Conservation (phyloP, 2,113 vertebrate genomes). For the Melanocharis versteri region DNA sequence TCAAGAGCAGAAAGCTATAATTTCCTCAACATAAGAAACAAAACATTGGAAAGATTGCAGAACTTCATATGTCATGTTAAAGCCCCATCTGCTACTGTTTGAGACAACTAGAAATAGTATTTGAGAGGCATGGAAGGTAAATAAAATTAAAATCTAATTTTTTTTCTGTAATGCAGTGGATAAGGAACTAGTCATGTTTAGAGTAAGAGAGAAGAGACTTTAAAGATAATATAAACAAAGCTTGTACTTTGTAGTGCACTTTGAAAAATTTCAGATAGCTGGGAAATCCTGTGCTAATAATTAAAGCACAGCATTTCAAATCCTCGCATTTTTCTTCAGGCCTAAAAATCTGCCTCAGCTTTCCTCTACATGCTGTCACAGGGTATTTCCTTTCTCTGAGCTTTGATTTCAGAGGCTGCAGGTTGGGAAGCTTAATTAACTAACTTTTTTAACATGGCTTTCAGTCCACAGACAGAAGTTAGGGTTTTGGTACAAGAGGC, state of each 20-base stretch:
- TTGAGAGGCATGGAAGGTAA: neutral
- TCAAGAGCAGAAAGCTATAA: neutral
- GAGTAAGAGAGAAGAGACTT: neutral
- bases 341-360: neutral
- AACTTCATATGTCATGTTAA: neutral
- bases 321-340: neutral
- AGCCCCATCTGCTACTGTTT: neutral
- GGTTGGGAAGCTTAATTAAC: neutral
- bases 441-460: neutral
- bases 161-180: neutral
- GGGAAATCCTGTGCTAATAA: neutral
- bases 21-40: neutral
- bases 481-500: neutral
- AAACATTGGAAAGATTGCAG: neutral
- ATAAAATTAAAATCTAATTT: neutral
- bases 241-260: neutral
- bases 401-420: neutral
- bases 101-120: neutral
- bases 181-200: neutral
- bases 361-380: neutral
- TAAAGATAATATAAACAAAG: neutral
- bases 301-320: neutral
- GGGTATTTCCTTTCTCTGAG: neutral
- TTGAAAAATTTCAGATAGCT: neutral
- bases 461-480: neutral